phyloP scores from a whole-genome alignment of 2,113 vertebrate species.

The Scomber scombrus region DNA sequence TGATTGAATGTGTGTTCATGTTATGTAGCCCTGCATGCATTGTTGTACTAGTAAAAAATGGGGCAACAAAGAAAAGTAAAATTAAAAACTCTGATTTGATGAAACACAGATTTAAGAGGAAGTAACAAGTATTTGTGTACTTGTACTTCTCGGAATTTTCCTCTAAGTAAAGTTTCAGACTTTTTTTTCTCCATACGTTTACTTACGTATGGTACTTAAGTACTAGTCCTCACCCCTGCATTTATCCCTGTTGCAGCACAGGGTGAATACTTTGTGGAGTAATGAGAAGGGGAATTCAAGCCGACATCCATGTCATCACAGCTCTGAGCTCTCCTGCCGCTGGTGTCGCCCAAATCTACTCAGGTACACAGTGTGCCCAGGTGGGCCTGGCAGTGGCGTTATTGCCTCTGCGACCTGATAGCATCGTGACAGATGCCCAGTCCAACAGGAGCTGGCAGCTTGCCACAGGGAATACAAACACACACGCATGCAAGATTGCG shows the following conservation, averaged over 20 bases:
- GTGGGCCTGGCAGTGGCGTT: conserved; percentile 63
- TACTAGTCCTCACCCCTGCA: background rate
- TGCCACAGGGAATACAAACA: conserved; percentile 49
- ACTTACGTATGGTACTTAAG: background rate
- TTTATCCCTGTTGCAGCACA: conserved; percentile 14
- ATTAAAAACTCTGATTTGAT: too few species aligned
- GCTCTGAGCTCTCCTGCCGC: conserved; percentile 36
- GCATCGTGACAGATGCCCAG: conserved; percentile 67
- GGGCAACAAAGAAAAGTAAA: background rate
- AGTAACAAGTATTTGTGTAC: background rate
- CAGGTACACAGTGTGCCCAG: conserved; percentile 57
- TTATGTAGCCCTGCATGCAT: background rate
- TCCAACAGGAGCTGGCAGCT: conserved; percentile 68
- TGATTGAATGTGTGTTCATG: conserved; percentile 22
- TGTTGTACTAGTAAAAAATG: background rate
- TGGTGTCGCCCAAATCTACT: conserved; percentile 64
- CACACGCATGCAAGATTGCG: conserved; percentile 1
- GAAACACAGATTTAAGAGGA: background rate
- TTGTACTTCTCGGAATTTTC: background rate
- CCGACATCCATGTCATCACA: conserved; percentile 53
- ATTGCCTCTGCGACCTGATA: conserved; percentile 69
- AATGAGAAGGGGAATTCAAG: conserved; percentile 67
- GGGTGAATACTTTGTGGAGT: conserved; percentile 43
- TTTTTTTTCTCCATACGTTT: background rate
- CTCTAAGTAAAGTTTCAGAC: conserved; percentile 9